phyloP scores from a whole-genome alignment of 23 tunicate species.

The Styela clava region DNA sequence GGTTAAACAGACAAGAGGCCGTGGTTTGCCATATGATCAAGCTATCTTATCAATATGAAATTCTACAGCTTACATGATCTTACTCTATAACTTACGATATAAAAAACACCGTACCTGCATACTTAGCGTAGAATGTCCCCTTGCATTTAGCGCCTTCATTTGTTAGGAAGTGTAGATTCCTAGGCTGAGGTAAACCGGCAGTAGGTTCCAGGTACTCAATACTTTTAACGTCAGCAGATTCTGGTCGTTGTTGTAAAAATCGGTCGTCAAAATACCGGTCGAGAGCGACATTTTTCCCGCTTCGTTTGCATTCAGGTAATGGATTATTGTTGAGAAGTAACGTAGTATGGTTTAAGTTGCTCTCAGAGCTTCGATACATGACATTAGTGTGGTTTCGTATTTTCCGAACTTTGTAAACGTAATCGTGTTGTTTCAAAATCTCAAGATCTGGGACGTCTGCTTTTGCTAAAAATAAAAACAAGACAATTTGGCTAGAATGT shows the following conservation, averaged over 20 bases:
- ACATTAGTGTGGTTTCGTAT: conserved; percentile 83
- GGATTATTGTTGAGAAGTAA: conserved; percentile 73
- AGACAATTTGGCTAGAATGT: too few species aligned
- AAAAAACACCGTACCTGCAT: conserved; percentile 17
- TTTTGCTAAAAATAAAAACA: conserved; percentile 33
- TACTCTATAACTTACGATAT: too few species aligned
- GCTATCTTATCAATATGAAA: too few species aligned
- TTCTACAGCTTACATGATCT: too few species aligned
- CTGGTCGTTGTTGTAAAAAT: not conserved
- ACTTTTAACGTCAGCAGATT: not conserved
- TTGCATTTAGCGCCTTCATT: conserved; percentile 43
- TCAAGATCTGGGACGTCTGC: conserved; percentile 77
- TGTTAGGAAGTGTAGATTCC: conserved; percentile 53
- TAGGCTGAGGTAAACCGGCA: not conserved
- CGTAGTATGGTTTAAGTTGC: conserved; percentile 68
- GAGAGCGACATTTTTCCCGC: conserved; percentile 39
- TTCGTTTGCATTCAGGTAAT: conserved; percentile 62
- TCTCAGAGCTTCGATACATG: conserved; percentile 76
- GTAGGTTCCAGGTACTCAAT: not conserved
- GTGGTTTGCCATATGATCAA: too few species aligned
- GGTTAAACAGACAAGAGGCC: too few species aligned
- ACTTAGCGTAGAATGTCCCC: conserved; percentile 80
- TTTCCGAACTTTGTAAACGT: conserved; percentile 45
- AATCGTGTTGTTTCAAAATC: conserved; percentile 29
- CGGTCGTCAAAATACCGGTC: conserved; percentile 33